phyloP scores from a whole-genome alignment of 2,797 vertebrate species.

The Helicolenus hilgendorfi region DNA sequence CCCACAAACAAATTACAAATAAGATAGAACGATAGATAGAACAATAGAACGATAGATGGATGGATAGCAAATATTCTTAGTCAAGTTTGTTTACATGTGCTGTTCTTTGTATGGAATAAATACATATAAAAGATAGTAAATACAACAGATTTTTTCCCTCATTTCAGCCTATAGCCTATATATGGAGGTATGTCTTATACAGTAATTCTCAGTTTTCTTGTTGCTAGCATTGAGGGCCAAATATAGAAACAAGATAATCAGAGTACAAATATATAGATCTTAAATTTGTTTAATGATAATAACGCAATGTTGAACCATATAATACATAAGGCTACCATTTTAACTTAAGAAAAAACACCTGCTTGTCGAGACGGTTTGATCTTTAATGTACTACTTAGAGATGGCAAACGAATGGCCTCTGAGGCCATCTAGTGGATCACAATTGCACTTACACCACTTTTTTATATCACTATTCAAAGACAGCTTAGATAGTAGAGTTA shows the following conservation, averaged over 20 bases:
- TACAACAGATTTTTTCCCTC: neutral
- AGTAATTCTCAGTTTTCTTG: neutral
- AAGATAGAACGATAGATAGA: too few relatives aligned
- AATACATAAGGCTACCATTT: neutral
- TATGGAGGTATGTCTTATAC: neutral
- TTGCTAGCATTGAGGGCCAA: neutral
- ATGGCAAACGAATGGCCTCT: constrained; percentile 4
- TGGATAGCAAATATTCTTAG: neutral
- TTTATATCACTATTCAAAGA: neutral
- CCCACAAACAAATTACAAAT: neutral
- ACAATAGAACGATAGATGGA: too few relatives aligned
- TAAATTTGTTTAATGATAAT: neutral
- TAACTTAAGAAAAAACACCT: neutral
- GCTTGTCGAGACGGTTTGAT: neutral
- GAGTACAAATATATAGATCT: neutral
- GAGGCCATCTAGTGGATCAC: constrained; percentile 66
- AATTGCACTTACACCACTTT: neutral
- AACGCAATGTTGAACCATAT: neutral
- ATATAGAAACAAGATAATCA: neutral
- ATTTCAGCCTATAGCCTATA: neutral
- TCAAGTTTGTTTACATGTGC: neutral
- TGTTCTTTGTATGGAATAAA: neutral
- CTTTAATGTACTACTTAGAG: neutral
- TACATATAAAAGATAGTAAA: too few relatives aligned
- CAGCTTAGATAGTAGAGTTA: neutral